Evolutionary conservation across 2,113 vertebrate species (phyloP).

Genomic region (Bos taurus): ARS-UCD2.0 NC_037356.1:10686001-10686500

Average conservation of each 20-base stretch:
- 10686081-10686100: background rate
- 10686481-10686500: background rate
- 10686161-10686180: background rate
- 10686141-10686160: conserved; percentile 40
- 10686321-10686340: conserved; percentile 1
- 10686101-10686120: background rate
- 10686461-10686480: background rate
- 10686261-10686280: background rate
- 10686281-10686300: background rate
- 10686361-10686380: background rate
- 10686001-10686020: background rate
- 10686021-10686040: background rate
- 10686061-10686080: background rate
- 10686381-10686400: background rate
- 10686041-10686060: conserved; percentile 22
- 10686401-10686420: background rate
- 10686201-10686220: background rate
- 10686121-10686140: background rate
- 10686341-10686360: background rate
- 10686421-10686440: background rate
- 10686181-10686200: conserved; percentile 8
- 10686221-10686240: background rate
- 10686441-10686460: background rate
- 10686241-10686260: background rate
- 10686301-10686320: background rate